These are phyloP conservation scores for Gisinianus flammeolus DNA, from an alignment of 2,888 invertebrate species.

Conservation along the genomic window DNA sequence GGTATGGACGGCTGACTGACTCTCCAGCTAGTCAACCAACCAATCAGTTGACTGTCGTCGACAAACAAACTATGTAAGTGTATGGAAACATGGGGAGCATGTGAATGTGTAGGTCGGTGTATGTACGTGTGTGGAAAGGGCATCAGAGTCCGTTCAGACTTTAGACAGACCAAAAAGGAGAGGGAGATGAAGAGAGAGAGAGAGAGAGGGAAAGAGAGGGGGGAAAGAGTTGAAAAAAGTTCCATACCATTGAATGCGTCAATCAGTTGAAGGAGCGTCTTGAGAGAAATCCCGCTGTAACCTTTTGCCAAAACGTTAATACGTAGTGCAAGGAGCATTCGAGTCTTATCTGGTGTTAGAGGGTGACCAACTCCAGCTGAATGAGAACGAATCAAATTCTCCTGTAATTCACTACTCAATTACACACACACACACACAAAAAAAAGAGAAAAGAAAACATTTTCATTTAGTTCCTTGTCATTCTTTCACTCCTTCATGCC, in stretches of 20 bases:
- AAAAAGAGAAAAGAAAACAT: background rate
- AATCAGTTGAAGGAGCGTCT: constrained; percentile 67
- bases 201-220: no score
- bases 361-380: constrained; percentile 71
- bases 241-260: constrained; percentile 71
- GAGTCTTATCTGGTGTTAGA: constrained; percentile 67
- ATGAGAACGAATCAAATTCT: constrained; percentile 71
- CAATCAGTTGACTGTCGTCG: constrained; percentile 37
- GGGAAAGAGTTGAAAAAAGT: no score
- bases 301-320: constrained; percentile 74
- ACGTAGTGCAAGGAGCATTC: constrained; percentile 70
- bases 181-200: background rate
- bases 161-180: no score
- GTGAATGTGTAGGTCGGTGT: background rate
- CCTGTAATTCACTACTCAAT: constrained; percentile 66
- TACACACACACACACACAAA: no score
- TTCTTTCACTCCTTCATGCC: no score
- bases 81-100: background rate
- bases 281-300: constrained; percentile 69
- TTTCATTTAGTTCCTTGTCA: background rate
- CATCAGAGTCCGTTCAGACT: no score
- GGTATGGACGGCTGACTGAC: constrained; percentile 35
- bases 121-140: background rate
- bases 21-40: constrained; percentile 30
- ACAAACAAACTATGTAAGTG: constrained; percentile 18